Base-by-base conservation (phyloP, 1,140 invertebrate species). In the Diorhabda elongata region DNA sequence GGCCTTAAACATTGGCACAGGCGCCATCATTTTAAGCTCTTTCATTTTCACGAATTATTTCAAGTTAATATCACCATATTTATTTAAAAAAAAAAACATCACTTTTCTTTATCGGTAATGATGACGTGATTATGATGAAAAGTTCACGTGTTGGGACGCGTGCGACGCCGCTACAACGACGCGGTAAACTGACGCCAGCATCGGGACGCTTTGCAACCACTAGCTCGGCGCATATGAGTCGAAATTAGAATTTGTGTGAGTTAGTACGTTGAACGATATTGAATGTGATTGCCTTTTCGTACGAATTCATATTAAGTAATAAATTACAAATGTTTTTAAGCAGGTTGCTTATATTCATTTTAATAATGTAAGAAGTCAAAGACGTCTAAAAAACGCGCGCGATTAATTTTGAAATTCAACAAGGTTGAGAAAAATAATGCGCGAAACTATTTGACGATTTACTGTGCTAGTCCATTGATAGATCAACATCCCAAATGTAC, bases 171-270 rank as follows among this genome's bases (percentile, higher is more conserved):
- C 44, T 42, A 66, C 67, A 67, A 26, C 47, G 64, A 71, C 56
- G 64, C 59, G 59, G 58, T 6, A 52, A 62, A 71, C 64, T 65
- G 74, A 69, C 62, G 67, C 6, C 47, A 52, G 47, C 47, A 52
- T 70, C 69, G 71, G 45, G 63, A 69, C 73, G 77, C 74, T 76
- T 41, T 75, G 74, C 77, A 76, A 68, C 68, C 61, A 69, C 72
- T 61, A 68, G 61, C 66, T 80, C 77, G 75, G 75, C 70, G 73
- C 71, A 72, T 73, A 64, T 26, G 26, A 71, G 73, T 71, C 76
- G 68, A 71, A 72, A 70, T 69, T 69, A 69, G 72, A 72, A 43
- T 65, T 57, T 61, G 47, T n/a, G 43, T 44, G 11, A 44, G 58
- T 42, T 58, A 8, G 26, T 11, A 7, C 58, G 58, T 42, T 42